Percentiles rank a stretch among this genome's conserved stretches.
Evolutionary conservation across 2,113 vertebrate genomes (phyloP).

Genomic region (human): GRCh38 chr1:163834501-163835000

Average conservation of each 20-base stretch:
- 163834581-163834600: not conserved
- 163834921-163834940: not conserved
- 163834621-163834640: not conserved
- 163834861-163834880: not conserved
- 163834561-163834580: not conserved
- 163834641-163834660: not conserved
- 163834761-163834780: not conserved
- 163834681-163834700: not conserved
- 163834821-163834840: not conserved
- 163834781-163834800: not conserved
- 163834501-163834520: not conserved
- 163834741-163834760: not conserved
- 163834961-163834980: not conserved
- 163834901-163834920: not conserved
- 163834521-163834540: not conserved
- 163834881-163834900: too few species aligned
- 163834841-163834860: not conserved
- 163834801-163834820: not conserved
- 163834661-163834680: not conserved
- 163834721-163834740: conserved; percentile 30
- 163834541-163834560: not conserved
- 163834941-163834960: not conserved
- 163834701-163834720: not conserved
- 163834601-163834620: not conserved
- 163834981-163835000: not conserved